These are phyloP conservation scores for Orthonyx spaldingii DNA, from an alignment of 2,113 vertebrate species.

Conservation along the genomic window DNA sequence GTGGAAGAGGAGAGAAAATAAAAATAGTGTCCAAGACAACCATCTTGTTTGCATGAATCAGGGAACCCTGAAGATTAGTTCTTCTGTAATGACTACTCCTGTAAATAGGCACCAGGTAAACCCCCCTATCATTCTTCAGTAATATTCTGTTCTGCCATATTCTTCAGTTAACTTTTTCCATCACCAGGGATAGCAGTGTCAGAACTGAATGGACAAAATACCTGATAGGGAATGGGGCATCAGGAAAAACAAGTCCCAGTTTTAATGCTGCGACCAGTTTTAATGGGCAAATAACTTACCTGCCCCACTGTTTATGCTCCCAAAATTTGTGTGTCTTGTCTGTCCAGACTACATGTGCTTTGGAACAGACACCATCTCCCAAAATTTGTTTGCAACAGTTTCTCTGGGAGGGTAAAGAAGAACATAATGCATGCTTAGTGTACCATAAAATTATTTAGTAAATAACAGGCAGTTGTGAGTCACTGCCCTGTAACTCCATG, in stretches of 20 bases:
- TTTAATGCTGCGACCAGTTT: background rate
- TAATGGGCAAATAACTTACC: background rate
- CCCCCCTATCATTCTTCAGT: accelerated
- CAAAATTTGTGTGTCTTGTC: background rate
- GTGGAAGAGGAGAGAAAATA: background rate
- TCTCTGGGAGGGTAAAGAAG: background rate
- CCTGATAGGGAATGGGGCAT: background rate
- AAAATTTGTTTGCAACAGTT: background rate
- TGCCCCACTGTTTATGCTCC: background rate
- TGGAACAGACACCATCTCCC: background rate
- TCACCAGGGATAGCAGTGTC: background rate
- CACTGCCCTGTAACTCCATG: background rate
- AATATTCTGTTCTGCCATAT: background rate
- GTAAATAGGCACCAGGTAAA: background rate
- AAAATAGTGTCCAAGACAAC: background rate
- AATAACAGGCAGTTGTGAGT: slow-evolving; percentile 37
- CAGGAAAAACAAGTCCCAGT: background rate
- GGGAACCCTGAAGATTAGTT: background rate
- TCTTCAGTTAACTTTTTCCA: background rate
- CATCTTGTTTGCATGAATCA: background rate
- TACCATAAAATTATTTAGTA: slow-evolving; percentile 31
- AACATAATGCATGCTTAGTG: background rate
- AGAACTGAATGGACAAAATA: background rate
- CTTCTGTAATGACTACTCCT: background rate
- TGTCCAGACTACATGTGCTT: background rate